Base-by-base conservation (phyloP, 1,140 invertebrate species). In the Gryon sp. region DNA sequence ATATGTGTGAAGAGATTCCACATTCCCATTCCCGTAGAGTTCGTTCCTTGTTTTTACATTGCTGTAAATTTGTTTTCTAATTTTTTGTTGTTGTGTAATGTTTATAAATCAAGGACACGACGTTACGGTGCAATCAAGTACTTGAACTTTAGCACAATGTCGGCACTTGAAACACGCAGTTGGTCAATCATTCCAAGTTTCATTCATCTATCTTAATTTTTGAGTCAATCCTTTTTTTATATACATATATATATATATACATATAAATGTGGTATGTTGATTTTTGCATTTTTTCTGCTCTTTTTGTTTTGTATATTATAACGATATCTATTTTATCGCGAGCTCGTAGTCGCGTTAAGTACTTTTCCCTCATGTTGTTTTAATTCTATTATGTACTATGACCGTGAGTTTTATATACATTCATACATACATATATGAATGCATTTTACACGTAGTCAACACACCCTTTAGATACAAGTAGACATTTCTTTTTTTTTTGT, bases 381-480 rank as follows among this genome's bases (percentile, higher is more conserved):
- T 59, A 28, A 43, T 32, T 60, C 40, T 40, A 72, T 72, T 66
- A 62, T 70, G 76, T 79, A 72, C 60, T 57, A 45, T 66, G 57
- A 75, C 50, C 46, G 70, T 73, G 46, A 9, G 43, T 75, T 75
- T 69, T 74, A 70, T 78, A 53, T 74, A 78, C 63, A 78, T 66
- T 59, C 46, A 70, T 79, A 66, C 70, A 74, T 75, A 70, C 65
- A 69, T 62, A 65, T 20, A 74, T 69, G 41, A 65, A 65, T 69
- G 43, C 57, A 40, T 68, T 55, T 15, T n/a, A n/a, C n/a, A n/a
- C n/a, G n/a, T n/a, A n/a, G n/a, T n/a, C n/a, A n/a, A 60, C 55
- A 62, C 53, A 74, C 28, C n/a, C n/a, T n/a, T n/a, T n/a, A n/a
- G n/a, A n/a, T n/a, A n/a, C n/a, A n/a, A n/a, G n/a, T n/a, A n/a